phyloP scores from a whole-genome alignment of 1,140 invertebrate species.

The Goniozus legneri region DNA sequence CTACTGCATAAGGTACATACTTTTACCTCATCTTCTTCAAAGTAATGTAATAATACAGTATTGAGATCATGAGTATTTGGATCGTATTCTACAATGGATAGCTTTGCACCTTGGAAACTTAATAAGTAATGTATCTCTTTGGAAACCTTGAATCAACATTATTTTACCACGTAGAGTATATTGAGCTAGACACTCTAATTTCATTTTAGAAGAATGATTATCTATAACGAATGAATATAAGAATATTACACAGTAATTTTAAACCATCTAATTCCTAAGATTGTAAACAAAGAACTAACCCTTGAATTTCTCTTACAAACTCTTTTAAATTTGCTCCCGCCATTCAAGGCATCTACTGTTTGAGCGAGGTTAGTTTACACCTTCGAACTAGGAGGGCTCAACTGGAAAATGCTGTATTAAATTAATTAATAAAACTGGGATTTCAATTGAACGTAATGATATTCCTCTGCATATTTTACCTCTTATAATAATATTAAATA shows the following conservation, averaged over 20 bases:
- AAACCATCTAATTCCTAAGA: not conserved
- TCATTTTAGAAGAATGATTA: slow-evolving; percentile 78
- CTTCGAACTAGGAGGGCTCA: too few relatives aligned
- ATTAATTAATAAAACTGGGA: too few relatives aligned
- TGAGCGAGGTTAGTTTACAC: too few relatives aligned
- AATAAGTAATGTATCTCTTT: slow-evolving; percentile 86
- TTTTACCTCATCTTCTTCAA: slow-evolving; percentile 96
- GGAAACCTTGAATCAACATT: slow-evolving; percentile 82
- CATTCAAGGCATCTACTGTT: slow-evolving; percentile 85
- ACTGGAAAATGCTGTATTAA: too few relatives aligned
- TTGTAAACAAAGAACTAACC: slow-evolving; percentile 48
- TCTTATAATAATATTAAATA: too few relatives aligned
- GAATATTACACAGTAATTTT: slow-evolving; percentile 6
- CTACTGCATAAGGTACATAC: slow-evolving; percentile 48
- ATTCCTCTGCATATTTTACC: too few relatives aligned
- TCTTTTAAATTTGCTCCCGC: slow-evolving; percentile 85
- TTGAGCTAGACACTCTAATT: slow-evolving; percentile 85
- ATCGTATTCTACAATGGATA: slow-evolving; percentile 94
- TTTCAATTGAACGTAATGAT: too few relatives aligned
- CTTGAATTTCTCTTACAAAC: slow-evolving; percentile 73
- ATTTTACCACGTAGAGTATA: slow-evolving; percentile 88
- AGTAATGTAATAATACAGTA: slow-evolving; percentile 96
- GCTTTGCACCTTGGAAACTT: slow-evolving; percentile 92
- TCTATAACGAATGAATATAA: slow-evolving; percentile 31
- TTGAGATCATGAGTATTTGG: slow-evolving; percentile 85